phyloP scores from a whole-genome alignment of 2,888 invertebrate species.

The Lathronympha strigana region DNA sequence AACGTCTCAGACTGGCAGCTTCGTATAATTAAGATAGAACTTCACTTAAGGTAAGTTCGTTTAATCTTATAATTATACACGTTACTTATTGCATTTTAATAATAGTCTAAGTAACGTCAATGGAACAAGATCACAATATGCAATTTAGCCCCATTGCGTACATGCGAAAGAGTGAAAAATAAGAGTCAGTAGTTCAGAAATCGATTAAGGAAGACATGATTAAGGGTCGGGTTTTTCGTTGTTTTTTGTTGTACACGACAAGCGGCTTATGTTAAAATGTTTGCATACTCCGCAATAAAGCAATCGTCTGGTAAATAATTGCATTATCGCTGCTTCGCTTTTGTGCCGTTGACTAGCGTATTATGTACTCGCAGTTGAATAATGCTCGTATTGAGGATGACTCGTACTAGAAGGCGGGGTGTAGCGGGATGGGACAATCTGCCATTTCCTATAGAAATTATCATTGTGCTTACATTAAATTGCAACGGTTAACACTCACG shows the following conservation, averaged over 20 bases:
- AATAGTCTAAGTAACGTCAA: constrained; percentile 52
- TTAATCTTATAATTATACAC: constrained; percentile 5
- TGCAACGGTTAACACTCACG: too few species aligned
- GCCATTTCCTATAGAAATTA: too few species aligned
- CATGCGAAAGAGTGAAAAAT: constrained; percentile 70
- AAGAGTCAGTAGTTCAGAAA: constrained; percentile 71
- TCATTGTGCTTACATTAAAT: too few species aligned
- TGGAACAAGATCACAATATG: constrained; percentile 55
- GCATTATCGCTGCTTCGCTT: constrained; percentile 66
- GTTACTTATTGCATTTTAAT: constrained; percentile 36
- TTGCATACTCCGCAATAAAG: constrained; percentile 73
- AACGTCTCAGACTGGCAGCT: too few species aligned
- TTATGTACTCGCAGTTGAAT: constrained; percentile 1
- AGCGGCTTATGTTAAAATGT: constrained; percentile 68
- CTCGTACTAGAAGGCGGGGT: too few species aligned
- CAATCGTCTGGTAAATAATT: constrained; percentile 74
- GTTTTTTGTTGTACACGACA: constrained; percentile 47
- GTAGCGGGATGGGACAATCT: too few species aligned
- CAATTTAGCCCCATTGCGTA: constrained; percentile 70
- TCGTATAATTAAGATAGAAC: too few species aligned
- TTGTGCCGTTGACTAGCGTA: constrained; percentile 28
- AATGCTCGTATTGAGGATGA: too few species aligned
- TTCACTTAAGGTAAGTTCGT: too few species aligned
- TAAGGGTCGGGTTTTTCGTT: constrained; percentile 62
- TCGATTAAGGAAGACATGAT: constrained; percentile 79